phyloP scores from a whole-genome alignment of 2,113 vertebrate genomes.

The Clupea harengus region DNA sequence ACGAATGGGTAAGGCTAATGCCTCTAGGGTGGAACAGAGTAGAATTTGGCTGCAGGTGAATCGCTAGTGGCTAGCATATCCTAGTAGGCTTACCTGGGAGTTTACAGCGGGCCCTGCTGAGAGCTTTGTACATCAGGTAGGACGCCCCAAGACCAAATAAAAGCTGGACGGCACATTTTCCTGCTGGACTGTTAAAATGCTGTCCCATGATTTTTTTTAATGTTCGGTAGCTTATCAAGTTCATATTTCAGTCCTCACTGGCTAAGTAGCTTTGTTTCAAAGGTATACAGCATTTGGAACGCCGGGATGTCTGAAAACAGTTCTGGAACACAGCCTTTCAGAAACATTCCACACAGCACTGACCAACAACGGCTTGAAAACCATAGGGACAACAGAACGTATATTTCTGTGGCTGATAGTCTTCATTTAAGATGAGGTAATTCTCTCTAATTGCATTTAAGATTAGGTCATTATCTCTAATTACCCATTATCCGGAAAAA shows the following conservation, averaged over 20 bases:
- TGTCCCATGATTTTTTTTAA: neutral
- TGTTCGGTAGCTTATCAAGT: neutral
- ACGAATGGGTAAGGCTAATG: neutral
- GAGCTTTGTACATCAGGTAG: neutral
- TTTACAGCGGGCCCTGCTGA: neutral
- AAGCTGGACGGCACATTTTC: neutral
- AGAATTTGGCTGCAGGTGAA: neutral
- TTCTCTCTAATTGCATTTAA: too few relatives aligned
- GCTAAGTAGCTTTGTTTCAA: neutral
- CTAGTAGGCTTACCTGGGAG: neutral
- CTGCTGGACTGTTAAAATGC: neutral
- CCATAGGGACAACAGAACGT: too few relatives aligned
- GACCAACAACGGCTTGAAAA: too few relatives aligned
- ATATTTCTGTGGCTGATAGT: too few relatives aligned
- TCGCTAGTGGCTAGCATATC: neutral
- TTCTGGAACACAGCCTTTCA: neutral
- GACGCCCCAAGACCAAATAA: slow-evolving; percentile 1
- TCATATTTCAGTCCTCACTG: neutral
- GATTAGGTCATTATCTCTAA: too few relatives aligned
- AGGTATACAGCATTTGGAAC: neutral
- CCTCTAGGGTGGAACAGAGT: neutral
- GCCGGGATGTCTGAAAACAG: neutral
- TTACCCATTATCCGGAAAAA: too few relatives aligned
- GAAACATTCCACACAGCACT: neutral
- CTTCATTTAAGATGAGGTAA: too few relatives aligned